Evolutionary conservation across 2,888 invertebrate genomes (phyloP).

Genomic region (Thalpophila matura): DNA sequence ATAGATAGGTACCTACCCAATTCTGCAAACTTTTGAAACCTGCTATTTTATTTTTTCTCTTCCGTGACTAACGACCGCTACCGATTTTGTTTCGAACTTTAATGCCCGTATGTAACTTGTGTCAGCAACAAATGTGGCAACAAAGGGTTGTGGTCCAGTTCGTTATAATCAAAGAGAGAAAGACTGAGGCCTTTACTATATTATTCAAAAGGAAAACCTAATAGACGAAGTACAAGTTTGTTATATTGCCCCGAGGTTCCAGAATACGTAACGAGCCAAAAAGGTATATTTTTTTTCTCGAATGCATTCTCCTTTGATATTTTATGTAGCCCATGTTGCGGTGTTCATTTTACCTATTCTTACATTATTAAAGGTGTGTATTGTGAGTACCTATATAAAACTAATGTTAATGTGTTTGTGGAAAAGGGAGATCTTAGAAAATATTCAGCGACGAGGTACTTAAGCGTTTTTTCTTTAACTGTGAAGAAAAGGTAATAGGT

Average conservation of each 20-base stretch:
- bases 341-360: not conserved
- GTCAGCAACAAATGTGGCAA: conserved; percentile 47
- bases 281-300: conserved; percentile 6
- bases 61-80: not conserved
- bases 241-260: conserved; percentile 44
- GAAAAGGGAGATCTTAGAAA: not conserved
- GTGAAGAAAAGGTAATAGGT: no score
- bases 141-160: conserved; percentile 41
- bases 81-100: conserved; percentile 32
- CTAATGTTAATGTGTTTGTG: not conserved
- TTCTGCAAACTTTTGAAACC: not conserved
- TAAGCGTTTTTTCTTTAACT: no score
- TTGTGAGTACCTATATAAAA: not conserved
- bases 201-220: conserved; percentile 56
- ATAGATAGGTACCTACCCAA: no score
- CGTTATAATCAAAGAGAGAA: conserved; percentile 33
- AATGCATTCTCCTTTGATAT: conserved; percentile 19
- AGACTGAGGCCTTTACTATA: conserved; percentile 31
- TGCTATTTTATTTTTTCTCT: not conserved
- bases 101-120: conserved; percentile 47
- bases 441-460: no score
- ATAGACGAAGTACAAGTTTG: conserved; percentile 51
- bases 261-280: conserved; percentile 48
- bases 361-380: no score
- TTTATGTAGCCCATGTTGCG: conserved; percentile 6